Evolutionary conservation across 1,140 invertebrate species (phyloP), one percentile per base, ranked within the genome.

Genomic region (Armadillidium nasatum): DNA sequence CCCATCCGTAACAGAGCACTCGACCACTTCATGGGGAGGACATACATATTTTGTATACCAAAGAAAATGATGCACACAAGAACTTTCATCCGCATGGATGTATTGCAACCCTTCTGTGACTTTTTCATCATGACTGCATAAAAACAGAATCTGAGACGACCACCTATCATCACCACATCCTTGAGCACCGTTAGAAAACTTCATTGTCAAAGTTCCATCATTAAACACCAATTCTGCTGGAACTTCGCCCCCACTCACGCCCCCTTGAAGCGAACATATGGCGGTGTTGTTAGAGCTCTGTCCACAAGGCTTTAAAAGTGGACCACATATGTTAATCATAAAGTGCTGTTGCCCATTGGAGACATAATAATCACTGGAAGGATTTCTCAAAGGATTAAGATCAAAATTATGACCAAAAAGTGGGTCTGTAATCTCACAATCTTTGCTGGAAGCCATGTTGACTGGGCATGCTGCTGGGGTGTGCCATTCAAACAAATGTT

Each of bases 281-380:
- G 73, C 77, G 44, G 77, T 72, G 7, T 43, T 72, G 68, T 44
- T 23, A 21, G 74, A 33, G 23, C 74, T 50, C 7, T 54, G 72
- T 6, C 23, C 72, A 74, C 77, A 80, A 15, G 50, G n/a, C 15
- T 72, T 70, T 15, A 78, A 21, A n/a, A 78, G 76, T 44, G 79
- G 75, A 0, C 79, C 79, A 76, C 79, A 80, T 54, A 80, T 7
- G 22, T 80, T 80, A n/a, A 80, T 54, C n/a, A 76, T 66, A 73
- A 71, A 80, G 44, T 76, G 21, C 66, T 71, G 33, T 15, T 44
- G 19, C 4, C 77, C 79, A 74, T 75, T 67, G 13, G 72, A 45
- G n/a, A 78, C 74, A 19, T 70, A 67, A 45, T 80, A 80, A 68
- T 80, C 79, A 21, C 68, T 67, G 10, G 67, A 22, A 4, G 15